Evolutionary conservation across 2,113 vertebrate genomes (phyloP).

Genomic region (Microtus richardsoni): DNA sequence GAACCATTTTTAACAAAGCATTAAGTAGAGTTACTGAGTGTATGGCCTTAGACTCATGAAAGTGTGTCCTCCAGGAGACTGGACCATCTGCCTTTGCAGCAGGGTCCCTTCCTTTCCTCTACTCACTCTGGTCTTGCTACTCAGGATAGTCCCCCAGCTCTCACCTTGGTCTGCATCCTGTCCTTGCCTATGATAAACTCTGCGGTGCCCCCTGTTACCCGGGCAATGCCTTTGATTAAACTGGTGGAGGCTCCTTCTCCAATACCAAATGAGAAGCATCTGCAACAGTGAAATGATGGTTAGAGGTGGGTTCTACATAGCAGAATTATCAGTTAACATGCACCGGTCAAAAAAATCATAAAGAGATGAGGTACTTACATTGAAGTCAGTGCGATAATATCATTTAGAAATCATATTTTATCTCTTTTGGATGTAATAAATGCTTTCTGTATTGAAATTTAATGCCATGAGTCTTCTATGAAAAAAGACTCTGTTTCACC

Average conservation of each 20-base stretch:
- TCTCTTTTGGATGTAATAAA: not conserved
- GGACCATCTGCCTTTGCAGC: not conserved
- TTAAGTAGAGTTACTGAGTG: not conserved
- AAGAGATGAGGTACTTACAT: not conserved
- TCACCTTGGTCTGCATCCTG: conserved; percentile 92
- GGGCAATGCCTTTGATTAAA: conserved; percentile 90
- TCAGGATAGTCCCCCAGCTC: not conserved
- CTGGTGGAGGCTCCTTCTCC: conserved; percentile 91
- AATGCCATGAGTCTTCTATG: not conserved
- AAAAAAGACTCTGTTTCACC: not conserved
- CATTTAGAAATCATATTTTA: not conserved
- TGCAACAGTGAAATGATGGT: conserved; percentile 64
- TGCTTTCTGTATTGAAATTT: not conserved
- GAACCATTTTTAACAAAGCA: not conserved
- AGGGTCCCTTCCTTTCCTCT: no score
- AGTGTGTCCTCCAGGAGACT: not conserved
- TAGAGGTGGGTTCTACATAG: not conserved
- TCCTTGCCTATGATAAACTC: conserved; percentile 91
- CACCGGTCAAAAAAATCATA: not conserved
- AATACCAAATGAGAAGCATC: conserved; percentile 93
- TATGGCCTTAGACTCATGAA: not conserved
- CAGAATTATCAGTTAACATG: not conserved
- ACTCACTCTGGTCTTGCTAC: accelerated
- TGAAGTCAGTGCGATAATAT: not conserved
- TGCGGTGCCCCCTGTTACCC: conserved; percentile 86